Evolutionary conservation across 2,888 invertebrate genomes (phyloP).

Genomic region (Stenurella melanura): DNA sequence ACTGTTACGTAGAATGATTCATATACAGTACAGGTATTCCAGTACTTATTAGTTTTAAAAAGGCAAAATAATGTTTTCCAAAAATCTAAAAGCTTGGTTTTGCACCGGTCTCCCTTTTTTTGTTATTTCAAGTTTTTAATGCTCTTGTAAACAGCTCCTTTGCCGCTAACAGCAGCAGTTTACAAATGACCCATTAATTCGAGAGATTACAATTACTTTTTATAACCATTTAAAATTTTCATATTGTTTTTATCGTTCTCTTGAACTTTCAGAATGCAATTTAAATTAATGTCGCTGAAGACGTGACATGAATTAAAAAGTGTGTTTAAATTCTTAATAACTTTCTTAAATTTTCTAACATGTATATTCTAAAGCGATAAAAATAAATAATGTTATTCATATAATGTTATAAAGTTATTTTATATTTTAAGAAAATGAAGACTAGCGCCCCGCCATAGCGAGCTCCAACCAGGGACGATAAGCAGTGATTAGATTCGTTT

Average conservation of each 20-base stretch:
- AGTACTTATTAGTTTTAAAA: too few relatives aligned
- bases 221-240: neutral
- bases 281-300: neutral
- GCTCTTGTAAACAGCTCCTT: neutral
- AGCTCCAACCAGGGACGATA: too few relatives aligned
- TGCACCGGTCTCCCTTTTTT: neutral
- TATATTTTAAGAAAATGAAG: too few relatives aligned
- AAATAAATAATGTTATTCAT: too few relatives aligned
- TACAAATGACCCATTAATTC: neutral
- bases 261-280: neutral
- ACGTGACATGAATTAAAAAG: neutral
- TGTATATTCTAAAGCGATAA: too few relatives aligned
- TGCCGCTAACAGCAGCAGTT: neutral
- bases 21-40: too few relatives aligned
- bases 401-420: too few relatives aligned
- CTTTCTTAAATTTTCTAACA: neutral
- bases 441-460: too few relatives aligned
- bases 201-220: neutral
- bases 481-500: too few relatives aligned
- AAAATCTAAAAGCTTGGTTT: neutral
- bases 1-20: too few relatives aligned
- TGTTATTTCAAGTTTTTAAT: neutral
- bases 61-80: too few relatives aligned
- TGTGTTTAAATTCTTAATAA: neutral
- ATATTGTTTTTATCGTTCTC: neutral